Evolutionary conservation across 2,797 vertebrate species (phyloP).

Genomic region (Propithecus perrieri): DNA sequence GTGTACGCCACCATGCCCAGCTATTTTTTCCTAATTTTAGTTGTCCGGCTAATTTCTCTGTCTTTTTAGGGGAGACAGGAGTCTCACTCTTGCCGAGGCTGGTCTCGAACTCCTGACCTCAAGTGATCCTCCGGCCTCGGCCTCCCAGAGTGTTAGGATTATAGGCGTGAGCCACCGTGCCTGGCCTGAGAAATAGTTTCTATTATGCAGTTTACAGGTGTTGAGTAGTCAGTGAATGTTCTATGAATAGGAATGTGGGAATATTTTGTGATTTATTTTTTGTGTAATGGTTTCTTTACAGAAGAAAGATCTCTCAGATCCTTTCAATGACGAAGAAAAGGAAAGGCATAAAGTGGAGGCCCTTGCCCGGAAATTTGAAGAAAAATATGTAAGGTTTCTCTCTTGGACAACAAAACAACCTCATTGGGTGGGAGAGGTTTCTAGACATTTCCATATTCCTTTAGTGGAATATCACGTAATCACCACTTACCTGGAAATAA

Average conservation of each 20-base stretch:
- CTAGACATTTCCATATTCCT: constrained; percentile 17
- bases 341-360: constrained; percentile 87
- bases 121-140: too few species aligned
- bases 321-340: constrained; percentile 87
- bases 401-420: constrained; percentile 1
- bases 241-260: not conserved
- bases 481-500: not conserved
- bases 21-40: too few species aligned
- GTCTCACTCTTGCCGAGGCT: too few species aligned
- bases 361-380: constrained; percentile 90
- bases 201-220: not conserved
- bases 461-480: not conserved
- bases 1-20: too few species aligned
- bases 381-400: constrained; percentile 91
- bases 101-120: too few species aligned
- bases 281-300: constrained; percentile 73
- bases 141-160: too few species aligned
- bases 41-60: too few species aligned
- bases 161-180: too few species aligned
- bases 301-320: constrained; percentile 83
- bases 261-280: constrained; percentile 48
- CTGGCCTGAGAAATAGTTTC: not conserved
- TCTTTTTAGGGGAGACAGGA: too few species aligned
- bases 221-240: not conserved
- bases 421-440: constrained; percentile 21